These are phyloP conservation scores for Zoanthus solanderi DNA, from an alignment of 92 coral and sea anemone genomes.

Conservation along the genomic window DNA sequence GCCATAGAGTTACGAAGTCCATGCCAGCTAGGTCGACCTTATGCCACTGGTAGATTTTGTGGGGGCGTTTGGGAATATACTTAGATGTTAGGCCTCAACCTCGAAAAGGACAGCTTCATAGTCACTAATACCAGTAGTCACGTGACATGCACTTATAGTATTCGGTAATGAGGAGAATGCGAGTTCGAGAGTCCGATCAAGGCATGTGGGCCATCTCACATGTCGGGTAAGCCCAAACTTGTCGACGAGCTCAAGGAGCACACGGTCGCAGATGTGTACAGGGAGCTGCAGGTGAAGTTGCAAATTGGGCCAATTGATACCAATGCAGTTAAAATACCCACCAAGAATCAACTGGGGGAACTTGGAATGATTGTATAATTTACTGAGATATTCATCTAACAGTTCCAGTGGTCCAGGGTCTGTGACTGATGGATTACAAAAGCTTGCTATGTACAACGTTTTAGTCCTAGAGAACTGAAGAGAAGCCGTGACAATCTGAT, in stretches of 20 bases:
- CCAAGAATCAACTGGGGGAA: too few relatives aligned
- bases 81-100: not conserved
- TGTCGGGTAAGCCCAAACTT: constrained; percentile 33
- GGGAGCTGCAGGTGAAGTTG: too few relatives aligned
- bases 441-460: constrained; percentile 16
- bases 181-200: constrained; percentile 53
- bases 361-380: too few relatives aligned
- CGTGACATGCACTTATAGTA: constrained; percentile 50
- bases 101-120: not conserved
- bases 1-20: constrained; percentile 38
- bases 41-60: constrained; percentile 58
- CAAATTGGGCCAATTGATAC: not conserved
- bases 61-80: constrained; percentile 29
- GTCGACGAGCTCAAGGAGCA: not conserved
- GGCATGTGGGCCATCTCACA: constrained; percentile 64
- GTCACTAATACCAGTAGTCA: constrained; percentile 59
- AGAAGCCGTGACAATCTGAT: not conserved
- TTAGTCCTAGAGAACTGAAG: constrained; percentile 29
- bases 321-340: too few relatives aligned
- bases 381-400: too few relatives aligned
- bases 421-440: not conserved
- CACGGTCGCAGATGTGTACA: too few relatives aligned
- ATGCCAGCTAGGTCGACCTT: constrained; percentile 16
- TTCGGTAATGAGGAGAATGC: constrained; percentile 51
- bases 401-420: too few relatives aligned